Percentiles rank a stretch among this genome's conserved stretches.
phyloP scores from a whole-genome alignment of 2,797 vertebrate genomes.

The Spheniscus humboldti region DNA sequence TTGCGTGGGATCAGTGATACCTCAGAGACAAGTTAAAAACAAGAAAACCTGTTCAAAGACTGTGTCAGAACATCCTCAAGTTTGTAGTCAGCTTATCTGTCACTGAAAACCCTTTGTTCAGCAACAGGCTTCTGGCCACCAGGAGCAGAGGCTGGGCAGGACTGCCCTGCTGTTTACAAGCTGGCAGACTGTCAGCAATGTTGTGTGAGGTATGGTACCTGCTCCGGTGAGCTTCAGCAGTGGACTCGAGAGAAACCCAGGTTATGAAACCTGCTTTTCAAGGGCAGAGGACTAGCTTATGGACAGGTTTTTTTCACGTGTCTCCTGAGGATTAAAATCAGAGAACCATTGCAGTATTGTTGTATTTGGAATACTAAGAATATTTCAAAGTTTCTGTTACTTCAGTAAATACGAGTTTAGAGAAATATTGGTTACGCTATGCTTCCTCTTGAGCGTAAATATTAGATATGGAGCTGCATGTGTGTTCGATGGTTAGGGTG shows the following conservation, averaged over 20 bases:
- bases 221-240: background rate
- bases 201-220: background rate
- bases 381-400: background rate
- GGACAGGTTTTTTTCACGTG: background rate
- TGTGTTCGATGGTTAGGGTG: background rate
- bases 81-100: background rate
- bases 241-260: background rate
- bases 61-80: background rate
- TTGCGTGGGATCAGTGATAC: background rate
- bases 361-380: background rate
- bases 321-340: background rate
- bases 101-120: background rate
- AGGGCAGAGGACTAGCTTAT: background rate
- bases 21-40: background rate
- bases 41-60: background rate
- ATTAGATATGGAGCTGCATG: background rate
- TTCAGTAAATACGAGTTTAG: background rate
- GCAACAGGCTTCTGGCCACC: background rate
- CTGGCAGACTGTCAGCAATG: background rate
- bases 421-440: background rate
- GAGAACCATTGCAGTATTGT: background rate
- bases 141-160: rapidly evolving
- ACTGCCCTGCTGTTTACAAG: background rate
- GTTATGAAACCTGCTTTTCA: background rate
- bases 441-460: background rate